Percentiles rank a stretch among this genome's conserved stretches.
phyloP scores from a whole-genome alignment of 2,113 vertebrate genomes.

The Microcebus griseorufus region DNA sequence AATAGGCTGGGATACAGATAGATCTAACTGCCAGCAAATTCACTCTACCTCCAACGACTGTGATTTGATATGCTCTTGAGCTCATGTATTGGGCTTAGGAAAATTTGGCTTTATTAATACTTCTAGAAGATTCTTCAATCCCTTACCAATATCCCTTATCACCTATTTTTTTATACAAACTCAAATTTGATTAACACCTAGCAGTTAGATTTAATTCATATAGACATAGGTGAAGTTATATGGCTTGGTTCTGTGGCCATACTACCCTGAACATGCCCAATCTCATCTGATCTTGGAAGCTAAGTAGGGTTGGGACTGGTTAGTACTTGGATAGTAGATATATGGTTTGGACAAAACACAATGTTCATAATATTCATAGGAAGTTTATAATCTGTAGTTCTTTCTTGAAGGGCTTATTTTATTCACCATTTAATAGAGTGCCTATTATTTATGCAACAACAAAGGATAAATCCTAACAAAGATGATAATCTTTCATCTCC shows the following conservation, averaged over 20 bases:
- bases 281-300: too few species aligned
- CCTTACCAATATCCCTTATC: background rate
- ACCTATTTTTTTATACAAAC: background rate
- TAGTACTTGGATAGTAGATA: background rate
- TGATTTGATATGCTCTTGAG: background rate
- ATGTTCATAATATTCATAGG: background rate
- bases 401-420: background rate
- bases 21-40: background rate
- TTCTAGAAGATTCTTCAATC: background rate
- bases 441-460: background rate
- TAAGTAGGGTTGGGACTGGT: too few species aligned
- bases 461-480: background rate
- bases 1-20: fast-evolving
- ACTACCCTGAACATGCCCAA: too few species aligned
- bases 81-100: background rate
- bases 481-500: background rate
- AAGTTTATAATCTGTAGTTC: background rate
- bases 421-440: background rate
- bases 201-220: background rate
- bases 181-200: background rate
- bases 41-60: fast-evolving
- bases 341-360: background rate
- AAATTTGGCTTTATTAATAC: background rate
- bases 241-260: too few species aligned
- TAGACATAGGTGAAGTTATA: fast-evolving